Evolutionary conservation across 1,140 invertebrate species (phyloP), one percentile per base, ranked within the genome.

Genomic region (Proales similis): DNA sequence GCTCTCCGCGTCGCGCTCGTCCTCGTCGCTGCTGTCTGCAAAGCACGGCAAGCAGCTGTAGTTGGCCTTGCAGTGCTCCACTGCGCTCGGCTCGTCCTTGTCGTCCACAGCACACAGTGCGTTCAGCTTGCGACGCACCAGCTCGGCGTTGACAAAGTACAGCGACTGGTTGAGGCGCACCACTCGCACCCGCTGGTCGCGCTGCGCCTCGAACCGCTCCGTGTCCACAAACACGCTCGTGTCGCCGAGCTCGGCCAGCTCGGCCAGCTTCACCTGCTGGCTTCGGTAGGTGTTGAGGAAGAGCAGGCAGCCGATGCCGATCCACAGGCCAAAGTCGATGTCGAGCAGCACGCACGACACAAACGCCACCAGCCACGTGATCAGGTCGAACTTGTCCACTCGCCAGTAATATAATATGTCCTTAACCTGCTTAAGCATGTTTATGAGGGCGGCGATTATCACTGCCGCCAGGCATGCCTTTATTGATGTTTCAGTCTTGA

Each of bases 331-430:
- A 48, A 30, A 14, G n/a, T 64, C 33, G 30, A 64, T 38, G 43
- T 64, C 64, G 3, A 64, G 22, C 4, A 64, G n/a, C 14, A 65
- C 38, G 9, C 30, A 29, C 22, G 12, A 24, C 1, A 61, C 20
- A 30, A 64, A 63, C 5, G 49, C 49, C 3, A 64, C 22, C 14
- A 64, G 7, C 53, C 53, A 64, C 20, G 60, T 48, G 3, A 42
- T 26, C 29, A 85, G 86, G 70, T 93, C 90, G 64, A 85, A 76
- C 67, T 82, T 83, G 29, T 87, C 89, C 19, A 88, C 74, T 68
- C 78, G 81, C 82, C 86, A 88, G 70, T 83, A 78, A 73, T 83
- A 82, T 65, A 71, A 72, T 1, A 90, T 77, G 38, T 90, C 85
- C 30, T 47, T 63, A 20, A 48, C 33, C 49, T 63, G 45, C 9